Evolutionary conservation across 1,140 invertebrate genomes (phyloP), one percentile per base, ranked within the genome.

Genomic region (Trachymyrmex cornetzi): DNA sequence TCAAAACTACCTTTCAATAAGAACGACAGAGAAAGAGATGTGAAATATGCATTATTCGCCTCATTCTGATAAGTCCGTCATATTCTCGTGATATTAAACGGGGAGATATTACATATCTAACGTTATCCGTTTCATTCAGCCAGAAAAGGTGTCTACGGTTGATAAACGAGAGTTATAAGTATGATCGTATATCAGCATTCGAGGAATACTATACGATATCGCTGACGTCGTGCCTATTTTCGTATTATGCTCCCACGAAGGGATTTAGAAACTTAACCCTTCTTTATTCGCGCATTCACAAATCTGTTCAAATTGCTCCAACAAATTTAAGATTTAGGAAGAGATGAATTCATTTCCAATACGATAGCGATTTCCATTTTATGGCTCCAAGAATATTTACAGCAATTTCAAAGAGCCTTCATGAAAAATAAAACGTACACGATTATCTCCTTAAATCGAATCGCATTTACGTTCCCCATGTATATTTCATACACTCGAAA

Each of bases 91-190:
- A 84, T 84, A 82, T 82, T 82, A 75, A 75, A 84, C 14, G 19
- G 27, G n/a, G 2, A 63, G 38, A 75, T 50, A 63, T 84, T 84
- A 63, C 69, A 50, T 61, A 74, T 84, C 80, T 61, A 84, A 75
- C 69, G 55, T 61, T 84, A 63, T 84, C 69, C 80, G 34, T 84
- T 84, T 61, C 38, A 74, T 63, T 61, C 55, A 48, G 24, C 57
- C 34, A 74, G 69, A 19, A 82, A 38, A 50, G 24, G 38, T 82
- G 44, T 75, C 80, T 75, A 84, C 27, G 50, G 19, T 63, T 71
- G 80, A 84, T 61, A 75, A 84, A 75, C 27, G 80, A 63, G 80
- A 75, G 55, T 84, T 84, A 75, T 75, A 84, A 84, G 69, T 59
- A 44, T 34, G 79, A 82, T 82, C 67, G 19, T 84, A 84, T 34